phyloP scores from a whole-genome alignment of 1,140 invertebrate genomes.

The Nymphalis io region DNA sequence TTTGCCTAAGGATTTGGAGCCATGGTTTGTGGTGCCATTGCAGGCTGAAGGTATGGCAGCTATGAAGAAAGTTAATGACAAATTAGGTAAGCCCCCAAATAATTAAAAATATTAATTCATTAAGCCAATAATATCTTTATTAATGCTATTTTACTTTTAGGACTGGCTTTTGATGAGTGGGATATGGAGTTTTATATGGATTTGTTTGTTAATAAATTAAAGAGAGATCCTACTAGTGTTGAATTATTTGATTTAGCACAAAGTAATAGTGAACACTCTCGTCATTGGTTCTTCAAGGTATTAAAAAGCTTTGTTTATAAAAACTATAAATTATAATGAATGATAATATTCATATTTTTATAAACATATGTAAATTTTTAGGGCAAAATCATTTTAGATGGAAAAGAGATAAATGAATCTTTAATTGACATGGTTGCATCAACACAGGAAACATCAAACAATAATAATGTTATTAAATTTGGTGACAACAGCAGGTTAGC shows the following conservation, averaged over 20 bases:
- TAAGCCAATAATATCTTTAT: not conserved
- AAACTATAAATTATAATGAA: not conserved
- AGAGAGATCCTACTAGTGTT: slow-evolving; percentile 97
- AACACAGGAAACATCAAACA: slow-evolving; percentile 92
- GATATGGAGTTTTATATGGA: slow-evolving; percentile 93
- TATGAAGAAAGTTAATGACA: slow-evolving; percentile 90
- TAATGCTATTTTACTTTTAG: slow-evolving; percentile 61
- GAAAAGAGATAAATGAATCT: slow-evolving; percentile 87
- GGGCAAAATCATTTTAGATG: slow-evolving; percentile 94
- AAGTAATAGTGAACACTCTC: slow-evolving; percentile 96
- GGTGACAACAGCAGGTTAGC: slow-evolving; percentile 95
- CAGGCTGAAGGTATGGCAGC: slow-evolving; percentile 88
- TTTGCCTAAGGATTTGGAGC: slow-evolving; percentile 82
- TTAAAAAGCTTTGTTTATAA: not conserved
- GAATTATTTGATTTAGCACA: slow-evolving; percentile 99
- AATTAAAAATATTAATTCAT: not conserved
- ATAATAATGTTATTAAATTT: slow-evolving; percentile 98
- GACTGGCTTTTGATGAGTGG: slow-evolving; percentile 93
- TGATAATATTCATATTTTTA: not conserved
- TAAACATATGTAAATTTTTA: slow-evolving; percentile 63
- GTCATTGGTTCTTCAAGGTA: slow-evolving; percentile 95
- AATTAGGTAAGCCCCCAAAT: slow-evolving; percentile 84
- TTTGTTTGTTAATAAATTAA: slow-evolving; percentile 89
- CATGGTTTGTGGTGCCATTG: slow-evolving; percentile 93
- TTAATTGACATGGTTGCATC: slow-evolving; percentile 96